These are phyloP conservation scores for human DNA, from an alignment of 2,113 vertebrate species.

Conservation along the genomic window DNA sequence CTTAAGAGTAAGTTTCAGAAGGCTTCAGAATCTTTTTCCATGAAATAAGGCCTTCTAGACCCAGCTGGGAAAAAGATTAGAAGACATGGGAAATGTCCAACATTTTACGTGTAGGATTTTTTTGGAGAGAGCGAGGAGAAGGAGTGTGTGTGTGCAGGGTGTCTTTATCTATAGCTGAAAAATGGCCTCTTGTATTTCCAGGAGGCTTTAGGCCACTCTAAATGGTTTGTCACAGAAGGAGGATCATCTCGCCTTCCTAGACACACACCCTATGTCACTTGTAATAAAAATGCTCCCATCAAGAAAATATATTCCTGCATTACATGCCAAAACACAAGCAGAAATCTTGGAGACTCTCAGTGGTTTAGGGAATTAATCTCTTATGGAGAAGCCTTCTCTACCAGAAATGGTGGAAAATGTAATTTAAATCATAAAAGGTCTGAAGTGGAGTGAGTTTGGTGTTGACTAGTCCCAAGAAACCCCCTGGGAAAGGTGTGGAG, in stretches of 20 bases:
- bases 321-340: conserved; percentile 53
- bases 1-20: conserved; percentile 55
- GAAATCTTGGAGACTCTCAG: conserved; percentile 65
- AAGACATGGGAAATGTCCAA: neutral
- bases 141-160: neutral
- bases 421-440: conserved; percentile 65
- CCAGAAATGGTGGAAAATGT: conserved; percentile 69
- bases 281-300: conserved; percentile 47
- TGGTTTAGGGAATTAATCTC: conserved; percentile 67
- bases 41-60: conserved; percentile 66
- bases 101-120: neutral
- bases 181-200: neutral
- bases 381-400: conserved; percentile 67
- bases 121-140: neutral
- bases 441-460: conserved; percentile 38
- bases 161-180: neutral
- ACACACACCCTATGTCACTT: conserved; percentile 16
- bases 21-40: conserved; percentile 72
- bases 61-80: neutral
- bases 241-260: neutral
- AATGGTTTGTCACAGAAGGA: neutral
- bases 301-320: conserved; percentile 46
- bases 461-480: conserved; percentile 61
- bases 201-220: neutral
- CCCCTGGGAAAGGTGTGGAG: conserved; percentile 47